Evolutionary conservation across 2,797 vertebrate species (phyloP), one percentile per base, ranked within the genome.

Genomic region (Malurus splendens): DNA sequence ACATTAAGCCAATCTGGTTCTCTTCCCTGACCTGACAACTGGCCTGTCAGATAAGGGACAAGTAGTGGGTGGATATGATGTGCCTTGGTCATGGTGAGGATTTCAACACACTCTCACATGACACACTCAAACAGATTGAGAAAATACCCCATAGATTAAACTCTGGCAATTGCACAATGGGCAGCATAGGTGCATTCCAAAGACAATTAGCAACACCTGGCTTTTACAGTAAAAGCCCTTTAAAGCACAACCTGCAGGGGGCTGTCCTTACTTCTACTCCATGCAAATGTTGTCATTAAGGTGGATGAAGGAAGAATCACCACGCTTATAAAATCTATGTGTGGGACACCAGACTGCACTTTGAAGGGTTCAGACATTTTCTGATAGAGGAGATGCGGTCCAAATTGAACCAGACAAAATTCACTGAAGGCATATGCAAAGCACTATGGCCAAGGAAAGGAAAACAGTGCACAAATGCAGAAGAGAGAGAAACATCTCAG

Each of bases 41-140:
- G 85, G 77, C 68, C 72, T 95, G 81, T 74, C 93, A 95, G 96
- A 97, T 96, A 97, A 95, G 68, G 71, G 62, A 91, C 90, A 89
- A 94, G 82, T 61, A 13, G 86, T 82, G 89, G 86, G 86, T 82
- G 89, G 86, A 91, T 27, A 59, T 86, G 93, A 96, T 96, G 90
- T 95, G 92, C 81, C 75, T 94, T 95, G 95, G 96, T 94, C 93
- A 66, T 2, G 36, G 81, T 77, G 81, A 96, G 92, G 82, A 93
- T 95, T 96, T 97, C 96, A 96, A 91, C 94, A 96, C 47, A 25
- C 32, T 93, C 92, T 95, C 94, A 92, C 94, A 93, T 92, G 96
- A 97, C 85, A 81, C 86, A 90, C 81, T 95, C 93, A 95, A 96
- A 92, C 82, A 94, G 82, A 92, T 78, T 92, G 82, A 89, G 90